phyloP scores from a whole-genome alignment of 2,797 vertebrate genomes.

The Psittacula echo region DNA sequence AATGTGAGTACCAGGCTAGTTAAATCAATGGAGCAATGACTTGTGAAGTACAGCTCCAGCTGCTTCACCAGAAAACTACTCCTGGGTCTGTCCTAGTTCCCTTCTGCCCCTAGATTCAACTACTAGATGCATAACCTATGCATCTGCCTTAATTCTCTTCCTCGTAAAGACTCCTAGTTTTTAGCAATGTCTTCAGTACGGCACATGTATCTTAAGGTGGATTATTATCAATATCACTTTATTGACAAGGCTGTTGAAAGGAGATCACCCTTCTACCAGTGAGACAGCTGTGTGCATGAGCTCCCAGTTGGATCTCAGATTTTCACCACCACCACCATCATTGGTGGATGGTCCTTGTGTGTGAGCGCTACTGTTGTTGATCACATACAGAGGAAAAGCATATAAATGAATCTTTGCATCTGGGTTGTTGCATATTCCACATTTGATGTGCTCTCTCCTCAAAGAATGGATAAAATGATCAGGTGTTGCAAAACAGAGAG shows the following conservation, averaged over 20 bases:
- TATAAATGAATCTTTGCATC: neutral
- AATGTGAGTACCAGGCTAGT: accelerated
- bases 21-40: neutral
- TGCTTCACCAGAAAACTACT: neutral
- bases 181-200: neutral
- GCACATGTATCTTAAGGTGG: accelerated
- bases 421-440: neutral
- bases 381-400: neutral
- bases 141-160: neutral
- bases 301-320: neutral
- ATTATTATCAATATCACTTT: neutral
- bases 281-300: neutral
- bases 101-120: neutral
- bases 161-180: neutral
- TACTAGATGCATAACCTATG: neutral
- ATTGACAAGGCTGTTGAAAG: neutral
- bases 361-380: neutral
- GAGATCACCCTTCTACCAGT: neutral
- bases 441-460: neutral
- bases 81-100: neutral
- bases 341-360: neutral
- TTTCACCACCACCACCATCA: neutral
- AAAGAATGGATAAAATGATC: neutral
- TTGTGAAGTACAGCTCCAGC: neutral
- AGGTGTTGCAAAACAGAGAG: neutral